phyloP scores from a whole-genome alignment of 2,113 vertebrate genomes.

The Sylvicapra grimmia region DNA sequence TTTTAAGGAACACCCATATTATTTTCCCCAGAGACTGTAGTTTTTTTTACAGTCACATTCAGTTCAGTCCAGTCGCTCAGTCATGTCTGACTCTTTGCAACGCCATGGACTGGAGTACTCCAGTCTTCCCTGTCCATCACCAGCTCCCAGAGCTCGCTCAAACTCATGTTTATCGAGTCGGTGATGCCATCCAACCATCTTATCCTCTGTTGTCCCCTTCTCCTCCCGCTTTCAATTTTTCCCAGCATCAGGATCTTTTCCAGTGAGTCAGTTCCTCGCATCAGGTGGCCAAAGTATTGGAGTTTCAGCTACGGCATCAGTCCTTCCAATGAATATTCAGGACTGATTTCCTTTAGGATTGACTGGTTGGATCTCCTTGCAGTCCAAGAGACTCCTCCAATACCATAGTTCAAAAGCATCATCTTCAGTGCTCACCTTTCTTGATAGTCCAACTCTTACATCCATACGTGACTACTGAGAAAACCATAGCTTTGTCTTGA shows the following conservation, averaged over 20 bases:
- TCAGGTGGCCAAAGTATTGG: neutral
- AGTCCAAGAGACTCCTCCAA: neutral
- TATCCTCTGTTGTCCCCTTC: neutral
- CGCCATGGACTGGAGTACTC: neutral
- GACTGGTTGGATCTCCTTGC: neutral
- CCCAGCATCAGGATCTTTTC: neutral
- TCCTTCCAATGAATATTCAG: neutral
- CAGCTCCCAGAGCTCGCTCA: neutral
- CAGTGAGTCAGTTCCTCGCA: neutral
- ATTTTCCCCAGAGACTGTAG: neutral
- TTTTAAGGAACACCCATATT: neutral
- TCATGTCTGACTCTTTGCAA: neutral
- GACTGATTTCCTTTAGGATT: neutral
- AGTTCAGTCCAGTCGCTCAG: neutral
- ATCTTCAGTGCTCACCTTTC: neutral
- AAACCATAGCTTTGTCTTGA: neutral
- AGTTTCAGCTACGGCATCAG: neutral
- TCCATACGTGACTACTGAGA: neutral
- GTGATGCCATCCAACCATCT: neutral
- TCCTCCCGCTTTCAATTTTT: neutral
- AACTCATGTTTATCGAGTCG: neutral
- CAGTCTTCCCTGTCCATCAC: neutral
- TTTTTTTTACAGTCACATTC: neutral
- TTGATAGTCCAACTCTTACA: neutral
- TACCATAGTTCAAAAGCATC: neutral